phyloP scores from a whole-genome alignment of 2,113 vertebrate species.

The Ophiodon elongatus region DNA sequence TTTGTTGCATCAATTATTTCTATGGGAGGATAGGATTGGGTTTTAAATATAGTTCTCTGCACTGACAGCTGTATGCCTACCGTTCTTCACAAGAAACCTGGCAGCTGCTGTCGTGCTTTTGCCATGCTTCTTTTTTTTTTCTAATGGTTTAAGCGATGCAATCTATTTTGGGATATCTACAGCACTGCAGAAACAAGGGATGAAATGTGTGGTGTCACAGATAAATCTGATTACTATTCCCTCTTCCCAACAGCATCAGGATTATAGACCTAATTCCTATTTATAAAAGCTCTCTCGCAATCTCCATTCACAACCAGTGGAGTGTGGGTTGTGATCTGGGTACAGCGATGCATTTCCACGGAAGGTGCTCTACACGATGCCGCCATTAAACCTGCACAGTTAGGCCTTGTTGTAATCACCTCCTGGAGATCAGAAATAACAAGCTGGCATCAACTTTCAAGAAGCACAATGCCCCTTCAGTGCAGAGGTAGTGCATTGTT shows the following conservation, averaged over 20 bases:
- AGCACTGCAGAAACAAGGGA: constrained; percentile 38
- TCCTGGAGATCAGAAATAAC: constrained; percentile 32
- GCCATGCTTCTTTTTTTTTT: constrained; percentile 5
- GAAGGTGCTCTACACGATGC: constrained; percentile 17
- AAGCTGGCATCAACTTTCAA: constrained; percentile 26
- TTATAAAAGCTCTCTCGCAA: constrained; percentile 55
- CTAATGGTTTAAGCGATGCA: constrained; percentile 15
- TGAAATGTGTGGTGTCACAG: constrained; percentile 60
- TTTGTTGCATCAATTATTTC: constrained; percentile 17
- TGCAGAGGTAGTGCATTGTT: constrained; percentile 39
- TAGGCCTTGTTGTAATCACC: constrained; percentile 30
- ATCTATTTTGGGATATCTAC: constrained; percentile 57
- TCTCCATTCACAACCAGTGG: constrained; percentile 53
- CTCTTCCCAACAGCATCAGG: constrained; percentile 64
- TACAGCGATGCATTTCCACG: constrained; percentile 9
- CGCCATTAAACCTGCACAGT: constrained; percentile 29
- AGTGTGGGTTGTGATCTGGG: constrained; percentile 35
- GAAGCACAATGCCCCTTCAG: constrained; percentile 18
- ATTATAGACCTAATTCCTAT: constrained; percentile 77
- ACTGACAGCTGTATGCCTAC: neutral
- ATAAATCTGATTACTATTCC: constrained; percentile 73
- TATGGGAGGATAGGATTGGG: neutral
- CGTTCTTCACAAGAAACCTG: neutral
- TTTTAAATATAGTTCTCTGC: constrained; percentile 25
- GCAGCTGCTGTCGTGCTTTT: constrained; percentile 26